Evolutionary conservation across 2,797 vertebrate genomes (phyloP).

Genomic region (Emydoidea blandingii): DNA sequence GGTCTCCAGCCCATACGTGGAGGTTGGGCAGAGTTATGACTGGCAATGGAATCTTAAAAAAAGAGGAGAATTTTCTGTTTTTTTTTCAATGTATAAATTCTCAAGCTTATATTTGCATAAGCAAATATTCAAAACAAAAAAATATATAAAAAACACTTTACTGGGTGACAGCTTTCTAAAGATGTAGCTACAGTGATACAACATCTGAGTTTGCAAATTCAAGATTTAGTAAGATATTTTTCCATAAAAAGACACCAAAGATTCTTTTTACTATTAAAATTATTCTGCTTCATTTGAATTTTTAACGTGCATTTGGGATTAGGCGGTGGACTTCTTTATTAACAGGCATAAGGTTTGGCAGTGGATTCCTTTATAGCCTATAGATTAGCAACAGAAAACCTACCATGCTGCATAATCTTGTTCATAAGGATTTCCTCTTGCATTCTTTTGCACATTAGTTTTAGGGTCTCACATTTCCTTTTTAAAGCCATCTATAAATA

Average conservation of each 20-base stretch:
- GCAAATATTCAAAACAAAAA: not conserved
- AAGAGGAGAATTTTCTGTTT: not conserved
- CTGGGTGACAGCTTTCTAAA: not conserved
- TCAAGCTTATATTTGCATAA: not conserved
- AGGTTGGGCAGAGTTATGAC: not conserved
- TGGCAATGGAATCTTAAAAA: not conserved
- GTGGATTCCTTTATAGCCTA: not conserved
- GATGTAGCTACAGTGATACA: not conserved
- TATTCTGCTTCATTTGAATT: not conserved
- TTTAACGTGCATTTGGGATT: not conserved
- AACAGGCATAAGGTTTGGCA: not conserved
- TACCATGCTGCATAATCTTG: not conserved
- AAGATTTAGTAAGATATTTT: not conserved
- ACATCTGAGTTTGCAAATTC: not conserved
- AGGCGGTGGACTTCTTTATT: not conserved
- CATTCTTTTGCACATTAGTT: not conserved
- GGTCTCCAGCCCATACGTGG: not conserved
- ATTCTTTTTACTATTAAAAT: not conserved
- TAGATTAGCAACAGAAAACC: constrained; percentile 22
- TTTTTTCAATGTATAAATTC: not conserved
- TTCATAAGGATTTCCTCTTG: not conserved
- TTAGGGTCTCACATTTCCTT: not conserved
- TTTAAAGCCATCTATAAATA: not conserved
- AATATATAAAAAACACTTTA: not conserved
- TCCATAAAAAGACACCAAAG: not conserved